Evolutionary conservation across 2,113 vertebrate genomes (phyloP).

Genomic region (Falco punctatus): DNA sequence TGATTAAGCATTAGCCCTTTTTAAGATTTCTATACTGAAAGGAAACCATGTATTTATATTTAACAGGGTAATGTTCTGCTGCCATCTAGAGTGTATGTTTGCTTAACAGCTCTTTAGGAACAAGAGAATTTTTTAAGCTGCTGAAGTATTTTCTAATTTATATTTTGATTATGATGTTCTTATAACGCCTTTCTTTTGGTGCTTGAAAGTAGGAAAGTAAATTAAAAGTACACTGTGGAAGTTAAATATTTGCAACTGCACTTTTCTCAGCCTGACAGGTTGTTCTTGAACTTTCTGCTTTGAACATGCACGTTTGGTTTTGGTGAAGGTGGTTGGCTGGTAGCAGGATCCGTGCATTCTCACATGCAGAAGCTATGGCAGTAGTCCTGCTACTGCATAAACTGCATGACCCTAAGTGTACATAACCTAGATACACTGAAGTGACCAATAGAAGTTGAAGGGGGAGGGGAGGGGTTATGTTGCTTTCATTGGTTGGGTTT

Average conservation of each 20-base stretch:
- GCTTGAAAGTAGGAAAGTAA: background rate
- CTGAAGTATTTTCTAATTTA: background rate
- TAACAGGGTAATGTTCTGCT: constrained; percentile 41
- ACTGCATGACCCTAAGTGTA: fast-evolving
- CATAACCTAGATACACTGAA: background rate
- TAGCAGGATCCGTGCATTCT: background rate
- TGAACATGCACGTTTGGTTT: background rate
- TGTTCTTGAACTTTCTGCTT: background rate
- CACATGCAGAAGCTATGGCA: background rate
- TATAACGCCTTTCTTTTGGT: background rate
- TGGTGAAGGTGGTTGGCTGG: background rate
- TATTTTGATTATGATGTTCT: background rate
- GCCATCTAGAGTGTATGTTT: constrained; percentile 58
- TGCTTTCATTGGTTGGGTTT: background rate
- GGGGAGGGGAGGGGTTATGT: fast-evolving
- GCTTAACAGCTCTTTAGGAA: background rate
- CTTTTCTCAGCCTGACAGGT: background rate
- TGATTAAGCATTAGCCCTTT: background rate
- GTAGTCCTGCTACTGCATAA: background rate
- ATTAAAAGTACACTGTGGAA: background rate
- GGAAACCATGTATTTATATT: background rate
- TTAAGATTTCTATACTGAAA: background rate
- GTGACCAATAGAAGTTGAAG: background rate
- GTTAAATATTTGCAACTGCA: background rate
- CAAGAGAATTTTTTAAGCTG: background rate